These are phyloP conservation scores for Melanotus villosus DNA, from an alignment of 2,888 invertebrate genomes.

Conservation along the genomic window DNA sequence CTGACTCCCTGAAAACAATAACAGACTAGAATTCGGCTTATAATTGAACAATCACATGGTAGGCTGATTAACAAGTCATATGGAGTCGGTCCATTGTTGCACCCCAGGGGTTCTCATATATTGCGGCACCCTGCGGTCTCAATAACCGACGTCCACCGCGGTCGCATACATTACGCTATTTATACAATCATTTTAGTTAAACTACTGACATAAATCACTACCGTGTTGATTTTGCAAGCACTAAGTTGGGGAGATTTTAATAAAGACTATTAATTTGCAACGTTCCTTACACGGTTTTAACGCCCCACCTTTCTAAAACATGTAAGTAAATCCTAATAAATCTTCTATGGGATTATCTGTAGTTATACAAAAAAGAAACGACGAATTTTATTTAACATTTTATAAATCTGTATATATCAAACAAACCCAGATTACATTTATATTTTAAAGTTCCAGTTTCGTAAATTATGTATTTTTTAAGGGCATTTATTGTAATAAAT, in stretches of 20 bases:
- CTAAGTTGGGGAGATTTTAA: slow-evolving; percentile 49
- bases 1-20: slow-evolving; percentile 30
- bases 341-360: no score
- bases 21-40: slow-evolving; percentile 36
- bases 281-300: slow-evolving; percentile 26
- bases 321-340: no score
- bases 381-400: no score
- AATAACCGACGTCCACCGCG: slow-evolving; percentile 54
- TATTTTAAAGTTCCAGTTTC: no score
- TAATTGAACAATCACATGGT: slow-evolving; percentile 51
- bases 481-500: no score
- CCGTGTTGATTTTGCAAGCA: slow-evolving; percentile 55
- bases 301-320: no score
- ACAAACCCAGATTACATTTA: no score
- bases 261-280: slow-evolving; percentile 38
- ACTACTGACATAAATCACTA: slow-evolving; percentile 56
- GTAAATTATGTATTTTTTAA: no score
- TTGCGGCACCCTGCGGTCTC: slow-evolving; percentile 54
- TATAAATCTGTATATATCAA: no score
- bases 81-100: slow-evolving; percentile 48
- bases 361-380: no score
- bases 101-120: slow-evolving; percentile 55
- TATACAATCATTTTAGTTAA: slow-evolving; percentile 54
- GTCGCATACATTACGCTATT: slow-evolving; percentile 53
- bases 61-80: slow-evolving; percentile 54